phyloP scores from a whole-genome alignment of 2,797 vertebrate genomes.

The Spheniscus humboldti region DNA sequence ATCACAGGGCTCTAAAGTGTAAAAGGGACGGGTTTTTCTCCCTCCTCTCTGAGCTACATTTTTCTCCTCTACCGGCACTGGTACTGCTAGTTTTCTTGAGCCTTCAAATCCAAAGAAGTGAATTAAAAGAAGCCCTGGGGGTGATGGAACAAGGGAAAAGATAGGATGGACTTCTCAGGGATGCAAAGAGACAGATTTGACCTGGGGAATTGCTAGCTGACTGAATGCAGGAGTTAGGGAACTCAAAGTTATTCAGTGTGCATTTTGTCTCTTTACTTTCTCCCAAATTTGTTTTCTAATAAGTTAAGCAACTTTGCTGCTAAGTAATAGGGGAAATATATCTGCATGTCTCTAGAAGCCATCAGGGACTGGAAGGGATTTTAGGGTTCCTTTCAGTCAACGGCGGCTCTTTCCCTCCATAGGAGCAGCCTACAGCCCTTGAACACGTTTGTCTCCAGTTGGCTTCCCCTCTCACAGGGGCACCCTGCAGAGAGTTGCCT shows the following conservation, averaged over 20 bases:
- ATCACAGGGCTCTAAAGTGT: not conserved
- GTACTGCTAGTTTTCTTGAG: not conserved
- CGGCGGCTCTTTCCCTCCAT: not conserved
- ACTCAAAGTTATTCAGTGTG: not conserved
- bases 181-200: not conserved
- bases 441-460: not conserved
- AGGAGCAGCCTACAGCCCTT: not conserved
- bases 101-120: not conserved
- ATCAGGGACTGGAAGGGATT: not conserved
- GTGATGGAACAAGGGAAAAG: not conserved
- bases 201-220: not conserved
- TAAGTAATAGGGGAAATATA: not conserved
- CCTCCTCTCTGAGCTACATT: not conserved
- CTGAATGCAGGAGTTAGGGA: not conserved
- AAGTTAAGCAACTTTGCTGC: not conserved
- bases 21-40: not conserved
- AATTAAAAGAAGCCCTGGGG: conserved; percentile 24
- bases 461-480: not conserved
- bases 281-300: not conserved
- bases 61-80: not conserved
- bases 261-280: not conserved
- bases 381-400: not conserved
- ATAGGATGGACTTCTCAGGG: not conserved
- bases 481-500: not conserved
- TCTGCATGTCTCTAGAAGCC: not conserved